Base-by-base conservation (phyloP, 2,888 invertebrate genomes). In the Frankliniella intonsa region DNA sequence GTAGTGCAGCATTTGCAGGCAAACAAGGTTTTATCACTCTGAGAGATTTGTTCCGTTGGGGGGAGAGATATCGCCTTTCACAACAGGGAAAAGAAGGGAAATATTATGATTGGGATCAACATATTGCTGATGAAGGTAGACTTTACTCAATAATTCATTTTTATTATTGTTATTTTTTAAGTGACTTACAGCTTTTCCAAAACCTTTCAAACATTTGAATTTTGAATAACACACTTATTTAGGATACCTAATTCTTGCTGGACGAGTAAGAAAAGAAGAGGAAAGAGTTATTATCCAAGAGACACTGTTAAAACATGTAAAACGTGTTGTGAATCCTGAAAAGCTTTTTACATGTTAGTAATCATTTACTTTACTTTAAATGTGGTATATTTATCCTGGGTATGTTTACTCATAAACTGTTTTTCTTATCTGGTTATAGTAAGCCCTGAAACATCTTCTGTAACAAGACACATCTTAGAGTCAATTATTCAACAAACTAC, bases 21-120 rank as follows among this genome's bases (percentile, higher is more conserved):
- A 97, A 97, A 89, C 95, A 96, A 86, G 91, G 91, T 76, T 97
- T 96, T 86, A 97, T 99, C 84, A 99, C 99, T 0, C 88, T 99
- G 76, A 90, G 99, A 86, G 99, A 99, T 89, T 90, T 99, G 38
- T 99, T 99, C 87, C 91, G 98, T 82, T 99, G 99, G 99, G 99
- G 96, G 0, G 96, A 98, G 87, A 91, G 99, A 27, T 99, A 98
- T 88, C 92, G 94, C 83, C 90, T 93, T 50, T 94, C 95, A 19
- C 91, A 92, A 7, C 87, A 91, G 8, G 89, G 91, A 11, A 88
- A 89, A 11, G 88, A 89, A 0, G 90, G 90, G 69, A 88, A 87
- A 65, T 93, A 94, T 85, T 97, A 97, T 86, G 97, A 98, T 88
- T 99, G 98, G 98, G 95, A 97, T 87, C 97, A 98, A 87, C 97